Evolutionary conservation across 2,797 vertebrate species (phyloP), one percentile per base, ranked within the genome.

Genomic region (Pempheris klunzingeri): DNA sequence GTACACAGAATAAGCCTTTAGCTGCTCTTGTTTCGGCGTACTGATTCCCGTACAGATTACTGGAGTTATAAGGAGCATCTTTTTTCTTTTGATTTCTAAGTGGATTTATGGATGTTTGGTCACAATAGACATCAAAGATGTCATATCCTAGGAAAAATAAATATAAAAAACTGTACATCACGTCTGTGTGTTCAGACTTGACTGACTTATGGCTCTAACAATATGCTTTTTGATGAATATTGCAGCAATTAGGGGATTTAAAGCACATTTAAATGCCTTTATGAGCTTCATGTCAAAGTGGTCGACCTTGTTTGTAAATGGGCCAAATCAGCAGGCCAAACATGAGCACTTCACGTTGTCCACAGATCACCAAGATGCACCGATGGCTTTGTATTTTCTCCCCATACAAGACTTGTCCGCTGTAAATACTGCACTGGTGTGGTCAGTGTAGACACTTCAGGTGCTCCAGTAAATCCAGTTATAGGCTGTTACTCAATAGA

Each of bases 1-100:
- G 8, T 13, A 1, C 6, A 11, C 3, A 0, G 2, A 32, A 20
- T 58, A 0, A 59, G 14, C 43, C 0, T 7, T 54, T 10, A 32
- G 36, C 28, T n/a, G 34, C 7, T 67, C 2, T 7, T 13, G 26
- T 32, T 30, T 12, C 9, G 39, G 7, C 4, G 0, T 10, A 50
- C 2, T 2, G 2, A 18, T 57, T 3, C 0, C 14, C 20, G n/a
- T 4, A 24, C 20, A 30, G 15, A 43, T 10, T 38, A 26, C 13
- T 13, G 9, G 1, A 17, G 11, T 22, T 47, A 39, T 1, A 7
- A 6, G 7, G 7, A 11, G 3, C 11, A 22, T 18, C 0, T 1
- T 8, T 20, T 28, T 44, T 39, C 8, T n/a, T 4, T 7, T 20
- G 4, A 49, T 34, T 50, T 47, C 5, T 11, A 14, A 32, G 34